A percentile compares a stretch with the other conserved stretches of the same genome.
phyloP scores from a whole-genome alignment of 1,140 invertebrate species.

The Anoplophora glabripennis region DNA sequence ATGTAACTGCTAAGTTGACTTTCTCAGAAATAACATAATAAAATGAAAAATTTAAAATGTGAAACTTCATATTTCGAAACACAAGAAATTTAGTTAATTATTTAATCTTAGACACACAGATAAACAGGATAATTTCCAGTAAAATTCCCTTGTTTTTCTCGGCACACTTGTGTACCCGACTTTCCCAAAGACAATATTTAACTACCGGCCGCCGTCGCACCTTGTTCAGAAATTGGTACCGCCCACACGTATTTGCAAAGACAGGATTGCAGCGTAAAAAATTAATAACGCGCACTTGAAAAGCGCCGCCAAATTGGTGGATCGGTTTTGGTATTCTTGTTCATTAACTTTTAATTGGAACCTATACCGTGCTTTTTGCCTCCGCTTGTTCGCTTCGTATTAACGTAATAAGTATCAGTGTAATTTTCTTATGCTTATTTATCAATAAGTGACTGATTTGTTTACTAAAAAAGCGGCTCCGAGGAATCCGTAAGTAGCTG shows the following conservation, averaged over 20 bases:
- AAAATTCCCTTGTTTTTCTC: not conserved
- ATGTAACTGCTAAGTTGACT: too few species aligned
- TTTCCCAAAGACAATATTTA: not conserved
- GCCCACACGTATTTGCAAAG: not conserved
- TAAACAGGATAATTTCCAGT: too few species aligned
- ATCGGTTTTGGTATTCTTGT: conserved; percentile 1
- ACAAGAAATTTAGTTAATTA: too few species aligned
- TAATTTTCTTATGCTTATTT: not conserved
- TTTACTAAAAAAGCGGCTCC: not conserved
- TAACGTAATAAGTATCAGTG: not conserved
- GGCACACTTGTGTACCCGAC: not conserved
- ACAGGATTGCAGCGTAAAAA: not conserved
- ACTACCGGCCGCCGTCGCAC: not conserved
- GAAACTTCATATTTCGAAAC: too few species aligned
- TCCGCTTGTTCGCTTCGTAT: not conserved
- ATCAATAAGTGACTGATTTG: not conserved
- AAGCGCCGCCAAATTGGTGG: not conserved
- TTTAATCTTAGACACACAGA: too few species aligned
- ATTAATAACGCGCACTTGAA: not conserved
- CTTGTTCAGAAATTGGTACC: not conserved
- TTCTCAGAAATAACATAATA: too few species aligned
- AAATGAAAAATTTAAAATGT: too few species aligned
- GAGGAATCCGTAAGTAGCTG: too few species aligned
- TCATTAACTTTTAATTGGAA: conserved; percentile 1
- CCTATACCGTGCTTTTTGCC: not conserved